Conservation (phyloP, 2,888 invertebrate genomes). For the Electrophaes corylata region DNA sequence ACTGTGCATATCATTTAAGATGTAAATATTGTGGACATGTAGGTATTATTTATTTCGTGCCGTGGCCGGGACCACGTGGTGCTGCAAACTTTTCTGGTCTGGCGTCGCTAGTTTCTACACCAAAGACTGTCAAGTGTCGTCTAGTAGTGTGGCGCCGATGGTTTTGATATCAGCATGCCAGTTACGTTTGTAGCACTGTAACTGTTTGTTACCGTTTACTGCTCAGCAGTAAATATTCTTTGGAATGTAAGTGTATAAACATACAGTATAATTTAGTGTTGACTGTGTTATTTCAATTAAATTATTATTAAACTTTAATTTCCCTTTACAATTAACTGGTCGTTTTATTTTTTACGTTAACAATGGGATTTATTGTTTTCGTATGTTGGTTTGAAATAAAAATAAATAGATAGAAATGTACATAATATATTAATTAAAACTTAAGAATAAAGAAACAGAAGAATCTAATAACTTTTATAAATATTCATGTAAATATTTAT, state of each 20-base stretch:
- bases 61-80: conserved; percentile 23
- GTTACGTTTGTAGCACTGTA: conserved; percentile 20
- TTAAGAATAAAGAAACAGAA: conserved; percentile 35
- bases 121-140: background rate
- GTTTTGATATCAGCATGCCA: conserved; percentile 1
- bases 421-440: conserved; percentile 39
- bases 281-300: conserved; percentile 82
- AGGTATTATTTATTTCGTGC: conserved; percentile 60
- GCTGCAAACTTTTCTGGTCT: conserved; percentile 6
- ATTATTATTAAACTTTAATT: conserved; percentile 80
- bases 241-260: conserved; percentile 66
- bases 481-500: background rate
- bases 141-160: conserved; percentile 16
- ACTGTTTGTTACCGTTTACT: conserved; percentile 62
- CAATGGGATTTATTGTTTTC: background rate
- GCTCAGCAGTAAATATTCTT: conserved; percentile 70
- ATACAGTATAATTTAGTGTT: conserved; percentile 78
- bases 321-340: conserved; percentile 51
- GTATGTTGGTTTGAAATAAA: conserved; percentile 14
- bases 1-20: conserved; percentile 65
- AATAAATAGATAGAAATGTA: conserved; percentile 33
- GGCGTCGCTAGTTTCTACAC: conserved; percentile 12
- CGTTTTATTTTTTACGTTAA: conserved; percentile 49
- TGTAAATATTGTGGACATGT: conserved; percentile 78
- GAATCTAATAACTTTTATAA: conserved; percentile 23